Percentiles rank a stretch among this genome's conserved stretches.
Evolutionary conservation across 2,797 vertebrate species (phyloP).

Genomic region (Fundulus diaphanus): DNA sequence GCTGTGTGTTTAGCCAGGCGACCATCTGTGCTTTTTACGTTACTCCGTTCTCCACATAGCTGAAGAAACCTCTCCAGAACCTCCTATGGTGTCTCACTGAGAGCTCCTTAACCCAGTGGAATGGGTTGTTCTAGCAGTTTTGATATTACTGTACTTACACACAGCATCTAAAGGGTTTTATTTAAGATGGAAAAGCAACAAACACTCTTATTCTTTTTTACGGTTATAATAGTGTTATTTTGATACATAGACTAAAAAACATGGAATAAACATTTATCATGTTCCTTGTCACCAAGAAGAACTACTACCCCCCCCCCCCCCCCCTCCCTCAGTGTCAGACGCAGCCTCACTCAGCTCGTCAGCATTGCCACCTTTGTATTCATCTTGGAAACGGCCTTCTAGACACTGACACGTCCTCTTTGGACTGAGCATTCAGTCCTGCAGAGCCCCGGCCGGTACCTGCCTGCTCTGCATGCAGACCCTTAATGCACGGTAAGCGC

Average conservation of each 20-base stretch:
- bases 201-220: background rate
- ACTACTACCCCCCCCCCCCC: slow-evolving; percentile 33
- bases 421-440: background rate
- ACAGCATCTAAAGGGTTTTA: background rate
- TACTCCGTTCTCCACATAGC: too few species aligned
- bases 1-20: background rate
- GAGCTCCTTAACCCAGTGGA: background rate
- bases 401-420: slow-evolving; percentile 14
- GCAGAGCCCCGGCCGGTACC: slow-evolving; percentile 38
- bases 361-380: slow-evolving; percentile 20
- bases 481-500: slow-evolving; percentile 51
- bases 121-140: background rate
- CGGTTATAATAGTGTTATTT: background rate
- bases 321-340: slow-evolving; percentile 24
- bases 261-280: slow-evolving; percentile 14
- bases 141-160: too few species aligned
- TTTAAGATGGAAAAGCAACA: background rate
- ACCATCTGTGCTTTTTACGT: too few species aligned
- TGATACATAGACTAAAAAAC: background rate
- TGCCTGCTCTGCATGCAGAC: slow-evolving; percentile 34
- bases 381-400: slow-evolving; percentile 32
- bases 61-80: too few species aligned
- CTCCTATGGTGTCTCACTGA: too few species aligned
- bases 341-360: slow-evolving; percentile 11
- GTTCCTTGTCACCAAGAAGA: slow-evolving; percentile 23